Evolutionary conservation across 2,113 vertebrate genomes (phyloP), one percentile per base, ranked within the genome.

Genomic region (Hystrix brachyura): DNA sequence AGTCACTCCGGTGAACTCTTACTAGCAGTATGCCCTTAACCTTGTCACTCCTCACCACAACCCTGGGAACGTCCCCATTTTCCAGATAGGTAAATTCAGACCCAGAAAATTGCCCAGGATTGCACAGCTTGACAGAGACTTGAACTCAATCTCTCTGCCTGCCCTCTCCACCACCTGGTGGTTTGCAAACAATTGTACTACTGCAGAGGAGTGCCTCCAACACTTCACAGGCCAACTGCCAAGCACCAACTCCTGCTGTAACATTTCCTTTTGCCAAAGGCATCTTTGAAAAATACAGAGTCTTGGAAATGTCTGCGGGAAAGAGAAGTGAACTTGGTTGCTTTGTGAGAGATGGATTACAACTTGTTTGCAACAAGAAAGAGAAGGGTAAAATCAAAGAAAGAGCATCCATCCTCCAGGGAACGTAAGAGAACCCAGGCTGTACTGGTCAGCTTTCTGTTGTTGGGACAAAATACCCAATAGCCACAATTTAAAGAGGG

Each of bases 81-180:
- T 94, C 80, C 80, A 92, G 96, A 82, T 0, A 53, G 82, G 46
- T 81, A 88, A 65, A 87, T 59, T 9, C 78, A 97, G 94, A 67
- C 82, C 17, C 43, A 3, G 34, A 48, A 65, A 92, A 72, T 69
- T 46, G 81, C 38, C 67, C 78, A 65, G 46, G 86, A 95, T 43
- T 27, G 23, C 67, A 29, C 32, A 84, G 82, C 51, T 65, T 48
- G 34, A 14, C 18, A 71, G 34, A 38, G 62, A 18, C n/a, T 80
- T 51, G 79, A 81, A 69, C 55, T 71, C 93, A 32, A 17, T 51
- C 83, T 79, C 65, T 71, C 32, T 59, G 51, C 14, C 46, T 21
- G 48, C 38, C 79, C 81, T 76, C 65, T 72, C 57, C 43, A 60
- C 51, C 57, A 51, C 62, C 83, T 46, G 74, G 21, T 25, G 72